Percentiles rank a stretch among this genome's conserved stretches.
Evolutionary conservation across 2,888 invertebrate species (phyloP).

Genomic region (Drosophila testacea): DNA sequence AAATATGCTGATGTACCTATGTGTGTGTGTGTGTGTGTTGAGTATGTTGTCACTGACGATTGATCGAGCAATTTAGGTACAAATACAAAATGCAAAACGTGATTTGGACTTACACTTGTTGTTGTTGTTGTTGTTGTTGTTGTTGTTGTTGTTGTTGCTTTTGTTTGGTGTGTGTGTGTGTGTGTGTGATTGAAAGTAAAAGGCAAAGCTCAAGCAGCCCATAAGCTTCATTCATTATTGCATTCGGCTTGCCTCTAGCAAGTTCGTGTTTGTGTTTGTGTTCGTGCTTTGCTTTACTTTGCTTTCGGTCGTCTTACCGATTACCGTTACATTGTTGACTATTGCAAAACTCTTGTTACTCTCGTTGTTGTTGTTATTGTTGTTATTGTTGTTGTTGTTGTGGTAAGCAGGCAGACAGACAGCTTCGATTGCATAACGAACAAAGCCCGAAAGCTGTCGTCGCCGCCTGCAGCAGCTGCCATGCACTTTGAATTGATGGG

Average conservation of each 20-base stretch:
- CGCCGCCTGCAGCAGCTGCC: conserved; percentile 11
- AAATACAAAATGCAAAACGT: conserved; percentile 69
- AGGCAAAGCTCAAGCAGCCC: conserved; percentile 72
- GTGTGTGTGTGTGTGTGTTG: conserved; percentile 13
- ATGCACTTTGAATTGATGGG: conserved; percentile 19
- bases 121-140: conserved; percentile 16
- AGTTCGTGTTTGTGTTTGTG: conserved; percentile 1
- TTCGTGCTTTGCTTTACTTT: conserved; percentile 15
- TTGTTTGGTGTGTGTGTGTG: conserved; percentile 13
- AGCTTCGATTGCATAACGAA: conserved; percentile 47
- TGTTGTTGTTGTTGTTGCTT: conserved; percentile 23
- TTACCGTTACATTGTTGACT: conserved; percentile 79
- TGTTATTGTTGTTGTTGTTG: no score
- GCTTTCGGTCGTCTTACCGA: conserved; percentile 51
- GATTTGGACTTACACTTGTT: conserved; percentile 42
- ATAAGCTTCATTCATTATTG: conserved; percentile 78
- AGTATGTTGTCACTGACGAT: conserved; percentile 57
- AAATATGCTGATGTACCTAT: neutral
- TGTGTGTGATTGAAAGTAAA: conserved; percentile 82
- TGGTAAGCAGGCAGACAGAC: conserved; percentile 14
- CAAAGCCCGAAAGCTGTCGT: conserved; percentile 35
- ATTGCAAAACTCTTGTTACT: conserved; percentile 71
- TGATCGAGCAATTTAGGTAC: conserved; percentile 47
- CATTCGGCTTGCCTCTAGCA: conserved; percentile 44
- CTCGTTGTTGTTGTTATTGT: conserved; percentile 18